Percentiles rank a stretch among this genome's conserved stretches.
Evolutionary conservation across 2,888 invertebrate species (phyloP).

Genomic region (Halictus ligatus): DNA sequence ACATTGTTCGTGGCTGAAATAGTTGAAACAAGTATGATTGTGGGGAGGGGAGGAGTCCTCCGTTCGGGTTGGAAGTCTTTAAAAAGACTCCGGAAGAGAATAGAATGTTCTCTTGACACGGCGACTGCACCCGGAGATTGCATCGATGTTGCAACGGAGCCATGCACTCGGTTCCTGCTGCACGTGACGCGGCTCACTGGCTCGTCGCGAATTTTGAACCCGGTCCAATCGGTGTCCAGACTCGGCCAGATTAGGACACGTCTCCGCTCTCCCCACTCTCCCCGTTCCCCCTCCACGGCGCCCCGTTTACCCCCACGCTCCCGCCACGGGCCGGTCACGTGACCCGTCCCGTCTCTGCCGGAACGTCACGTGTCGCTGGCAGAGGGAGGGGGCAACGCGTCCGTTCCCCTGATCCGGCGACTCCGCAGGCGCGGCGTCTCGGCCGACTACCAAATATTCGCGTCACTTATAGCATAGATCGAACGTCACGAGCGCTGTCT

Average conservation of each 20-base stretch:
- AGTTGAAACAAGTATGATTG: no score
- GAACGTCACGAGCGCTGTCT: conserved; percentile 32
- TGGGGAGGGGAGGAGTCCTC: no score
- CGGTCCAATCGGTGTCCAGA: conserved; percentile 27
- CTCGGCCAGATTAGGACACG: no score
- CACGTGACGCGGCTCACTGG: conserved; percentile 7
- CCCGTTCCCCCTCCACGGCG: no score
- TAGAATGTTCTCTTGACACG: not conserved
- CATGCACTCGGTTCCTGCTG: not conserved
- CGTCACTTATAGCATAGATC: conserved; percentile 16
- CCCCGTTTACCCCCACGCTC: no score
- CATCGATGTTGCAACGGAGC: not conserved
- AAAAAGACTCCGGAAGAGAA: not conserved
- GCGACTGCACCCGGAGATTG: not conserved
- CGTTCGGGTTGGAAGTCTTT: not conserved
- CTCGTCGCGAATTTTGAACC: conserved; percentile 38
- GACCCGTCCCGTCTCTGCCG: no score
- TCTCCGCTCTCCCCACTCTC: no score
- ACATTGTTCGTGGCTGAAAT: no score
- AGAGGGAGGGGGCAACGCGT: no score
- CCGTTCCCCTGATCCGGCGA: no score
- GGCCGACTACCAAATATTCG: conserved; percentile 43
- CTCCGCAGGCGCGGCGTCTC: not conserved
- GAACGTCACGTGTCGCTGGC: no score
- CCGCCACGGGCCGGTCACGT: no score